Base-by-base conservation (phyloP, 2,888 invertebrate genomes). In the Frankliniella intonsa region DNA sequence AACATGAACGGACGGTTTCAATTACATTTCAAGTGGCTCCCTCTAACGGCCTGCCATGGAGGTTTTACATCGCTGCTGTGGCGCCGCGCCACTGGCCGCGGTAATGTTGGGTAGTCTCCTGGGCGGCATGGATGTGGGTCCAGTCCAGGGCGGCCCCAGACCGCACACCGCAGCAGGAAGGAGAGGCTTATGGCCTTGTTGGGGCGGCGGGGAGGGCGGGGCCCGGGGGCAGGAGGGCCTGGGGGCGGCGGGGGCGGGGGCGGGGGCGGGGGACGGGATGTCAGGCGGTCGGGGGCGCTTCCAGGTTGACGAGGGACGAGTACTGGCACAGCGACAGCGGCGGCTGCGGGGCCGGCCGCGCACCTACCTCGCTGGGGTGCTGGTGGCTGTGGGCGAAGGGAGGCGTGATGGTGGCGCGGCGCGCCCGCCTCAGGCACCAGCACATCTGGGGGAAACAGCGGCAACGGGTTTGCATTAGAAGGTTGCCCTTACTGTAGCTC, bases 281-380 rank as follows among this genome's bases (percentile, higher is more conserved):
- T 76, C 69, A 76, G 69, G 69, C 69, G 69, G 69, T 76, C 25
- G 69, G 69, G 69, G 69, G 69, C 69, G 69, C 69, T 76, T 76
- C 69, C 69, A 76, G 69, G 69, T 76, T 76, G 69, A 76, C 69
- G 69, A 76, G 69, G 69, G 69, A 76, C 22, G 69, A 76, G 69
- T 76, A 76, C 69, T 76, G 69, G 69, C 69, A 76, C 69, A 76
- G 69, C 69, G 69, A 76, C 69, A 76, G 25, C 9, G 69, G 69
- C 69, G 69, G 69, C 69, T 76, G 69, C 25, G 69, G 69, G 17
- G 25, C 55, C 19, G 55, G 14, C 55, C 38, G 62, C 69, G 12
- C 69, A 76, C 69, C 69, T 76, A 76, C 69, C 69, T 76, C 69
- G 22, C 22, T 10, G 69, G 22, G 22, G 22, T 76, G 69, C 22